Evolutionary conservation across 1,140 invertebrate genomes (phyloP).

Genomic region (Papilio xuthus): DNA sequence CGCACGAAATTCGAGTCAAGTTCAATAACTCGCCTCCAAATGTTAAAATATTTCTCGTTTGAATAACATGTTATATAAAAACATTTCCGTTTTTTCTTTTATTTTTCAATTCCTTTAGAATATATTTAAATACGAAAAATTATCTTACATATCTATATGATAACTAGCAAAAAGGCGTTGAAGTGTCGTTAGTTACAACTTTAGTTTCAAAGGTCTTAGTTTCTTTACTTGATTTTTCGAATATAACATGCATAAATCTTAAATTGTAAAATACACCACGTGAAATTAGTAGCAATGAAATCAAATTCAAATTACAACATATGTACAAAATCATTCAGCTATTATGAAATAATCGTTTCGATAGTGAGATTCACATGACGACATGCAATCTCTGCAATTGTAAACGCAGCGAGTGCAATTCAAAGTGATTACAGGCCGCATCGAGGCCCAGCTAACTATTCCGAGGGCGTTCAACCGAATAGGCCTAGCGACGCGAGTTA

Average conservation of each 20-base stretch:
- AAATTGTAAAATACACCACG: not conserved
- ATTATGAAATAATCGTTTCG: constrained; percentile 11
- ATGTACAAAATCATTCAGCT: not conserved
- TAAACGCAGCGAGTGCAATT: constrained; percentile 32
- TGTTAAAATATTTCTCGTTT: constrained; percentile 34
- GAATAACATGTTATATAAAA: constrained; percentile 21
- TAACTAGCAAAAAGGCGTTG: not conserved
- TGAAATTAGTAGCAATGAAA: not conserved
- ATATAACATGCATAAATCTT: not conserved
- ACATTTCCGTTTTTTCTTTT: not conserved
- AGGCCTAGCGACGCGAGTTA: constrained; percentile 69
- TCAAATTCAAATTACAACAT: constrained; percentile 9
- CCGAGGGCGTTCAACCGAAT: constrained; percentile 74
- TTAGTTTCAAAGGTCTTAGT: not conserved
- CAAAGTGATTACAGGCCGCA: constrained; percentile 46
- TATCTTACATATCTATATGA: not conserved
- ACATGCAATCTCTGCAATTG: constrained; percentile 34
- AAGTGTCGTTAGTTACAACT: not conserved
- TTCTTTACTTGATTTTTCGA: not conserved
- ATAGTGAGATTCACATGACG: constrained; percentile 10
- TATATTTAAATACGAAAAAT: not conserved
- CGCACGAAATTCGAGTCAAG: constrained; percentile 65
- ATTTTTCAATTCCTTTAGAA: constrained; percentile 6
- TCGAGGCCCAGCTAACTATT: constrained; percentile 53
- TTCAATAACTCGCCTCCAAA: constrained; percentile 62